Evolutionary conservation across 1,140 invertebrate genomes (phyloP).

Genomic region (Caenorhabditis brenneri): DNA sequence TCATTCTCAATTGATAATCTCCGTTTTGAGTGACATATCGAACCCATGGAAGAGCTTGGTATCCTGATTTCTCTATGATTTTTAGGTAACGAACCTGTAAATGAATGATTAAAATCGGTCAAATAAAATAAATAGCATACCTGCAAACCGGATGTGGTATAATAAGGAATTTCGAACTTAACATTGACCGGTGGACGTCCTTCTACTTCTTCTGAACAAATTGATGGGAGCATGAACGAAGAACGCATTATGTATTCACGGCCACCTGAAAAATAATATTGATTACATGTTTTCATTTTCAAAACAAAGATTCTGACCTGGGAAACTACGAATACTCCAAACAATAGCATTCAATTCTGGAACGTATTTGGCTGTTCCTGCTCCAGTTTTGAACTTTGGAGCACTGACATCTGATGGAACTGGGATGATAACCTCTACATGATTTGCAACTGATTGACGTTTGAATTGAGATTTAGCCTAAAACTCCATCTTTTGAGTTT

Average conservation of each 20-base stretch:
- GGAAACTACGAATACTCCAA: conserved; percentile 99
- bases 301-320: conserved; percentile 72
- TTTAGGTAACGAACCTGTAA: conserved; percentile 86
- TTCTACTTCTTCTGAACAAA: conserved; percentile 91
- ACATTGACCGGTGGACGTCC: conserved; percentile 97
- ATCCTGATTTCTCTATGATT: conserved; percentile 99
- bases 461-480: conserved; percentile 97
- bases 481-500: no score
- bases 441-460: conserved; percentile 93
- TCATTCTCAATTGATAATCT: conserved; percentile 95
- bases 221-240: conserved; percentile 97
- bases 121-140: conserved; percentile 72
- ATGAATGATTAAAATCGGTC: neutral
- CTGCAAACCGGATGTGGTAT: conserved; percentile 98
- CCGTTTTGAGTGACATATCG: conserved; percentile 99
- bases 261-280: conserved; percentile 77
- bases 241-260: conserved; percentile 99
- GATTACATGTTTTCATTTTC: neutral
- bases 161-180: conserved; percentile 99
- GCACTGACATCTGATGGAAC: conserved; percentile 97
- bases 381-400: conserved; percentile 82
- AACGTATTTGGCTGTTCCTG: conserved; percentile 92
- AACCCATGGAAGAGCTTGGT: conserved; percentile 98
- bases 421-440: conserved; percentile 98
- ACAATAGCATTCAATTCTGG: conserved; percentile 96